Evolutionary conservation across 2,113 vertebrate species (phyloP).

Genomic region (Clarias magur): DNA sequence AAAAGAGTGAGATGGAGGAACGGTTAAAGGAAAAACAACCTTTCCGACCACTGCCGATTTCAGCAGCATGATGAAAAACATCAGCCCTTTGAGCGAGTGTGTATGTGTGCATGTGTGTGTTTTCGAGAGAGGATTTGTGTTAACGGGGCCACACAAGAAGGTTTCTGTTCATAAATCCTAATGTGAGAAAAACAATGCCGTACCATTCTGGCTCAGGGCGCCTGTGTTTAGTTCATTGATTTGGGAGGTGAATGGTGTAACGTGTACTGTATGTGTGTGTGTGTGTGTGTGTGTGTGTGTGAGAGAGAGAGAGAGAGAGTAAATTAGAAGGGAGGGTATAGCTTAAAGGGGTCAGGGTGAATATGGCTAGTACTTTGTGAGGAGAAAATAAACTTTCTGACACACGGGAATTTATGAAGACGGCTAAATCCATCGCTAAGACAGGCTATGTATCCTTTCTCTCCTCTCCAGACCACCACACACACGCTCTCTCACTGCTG

Average conservation of each 20-base stretch:
- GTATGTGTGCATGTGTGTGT: slow-evolving; percentile 27
- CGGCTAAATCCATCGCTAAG: slow-evolving; percentile 63
- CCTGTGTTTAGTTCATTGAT: slow-evolving; percentile 66
- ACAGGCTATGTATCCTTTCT: slow-evolving; percentile 5
- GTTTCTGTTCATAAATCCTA: slow-evolving; percentile 71
- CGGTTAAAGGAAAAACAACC: slow-evolving; percentile 14
- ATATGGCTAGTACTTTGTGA: slow-evolving; percentile 9
- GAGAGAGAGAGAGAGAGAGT: slow-evolving; percentile 42
- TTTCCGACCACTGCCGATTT: slow-evolving; percentile 31
- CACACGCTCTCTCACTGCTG: slow-evolving; percentile 53
- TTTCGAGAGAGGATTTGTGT: slow-evolving; percentile 46
- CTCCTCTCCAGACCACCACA: slow-evolving; percentile 26
- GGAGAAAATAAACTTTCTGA: slow-evolving; percentile 72
- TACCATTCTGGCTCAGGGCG: slow-evolving; percentile 63
- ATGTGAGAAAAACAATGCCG: slow-evolving; percentile 69
- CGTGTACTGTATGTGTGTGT: neutral
- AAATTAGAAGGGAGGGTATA: slow-evolving; percentile 27
- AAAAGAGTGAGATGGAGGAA: neutral
- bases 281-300: slow-evolving; percentile 53
- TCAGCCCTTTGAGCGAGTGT: slow-evolving; percentile 37
- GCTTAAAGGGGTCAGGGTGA: slow-evolving; percentile 54
- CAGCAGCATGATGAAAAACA: slow-evolving; percentile 50
- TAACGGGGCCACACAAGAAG: slow-evolving; percentile 77
- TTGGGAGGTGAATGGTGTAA: slow-evolving; percentile 29
- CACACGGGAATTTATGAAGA: slow-evolving; percentile 68